Evolutionary conservation across 2,888 invertebrate genomes (phyloP).

Genomic region (Minunthozetes semirufus): DNA sequence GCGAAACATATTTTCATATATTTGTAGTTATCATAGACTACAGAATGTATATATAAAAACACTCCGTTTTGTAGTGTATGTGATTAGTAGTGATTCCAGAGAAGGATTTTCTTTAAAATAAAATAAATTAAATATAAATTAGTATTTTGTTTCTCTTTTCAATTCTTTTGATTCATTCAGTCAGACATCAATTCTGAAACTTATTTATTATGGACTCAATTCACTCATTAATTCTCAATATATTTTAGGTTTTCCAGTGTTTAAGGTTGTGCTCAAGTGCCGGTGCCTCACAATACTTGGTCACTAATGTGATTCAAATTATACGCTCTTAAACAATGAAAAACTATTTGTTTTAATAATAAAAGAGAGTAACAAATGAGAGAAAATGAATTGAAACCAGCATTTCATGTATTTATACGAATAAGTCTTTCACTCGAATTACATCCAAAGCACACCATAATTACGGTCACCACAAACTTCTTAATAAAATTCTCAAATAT

Average conservation of each 20-base stretch:
- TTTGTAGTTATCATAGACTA: too few relatives aligned
- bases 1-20: background rate
- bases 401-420: background rate
- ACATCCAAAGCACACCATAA: background rate
- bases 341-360: constrained; percentile 17
- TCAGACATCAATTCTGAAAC: constrained; percentile 3
- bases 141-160: background rate
- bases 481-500: background rate
- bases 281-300: background rate
- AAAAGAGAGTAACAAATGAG: background rate
- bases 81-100: background rate
- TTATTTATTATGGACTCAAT: background rate
- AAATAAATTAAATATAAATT: constrained; percentile 3
- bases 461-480: constrained; percentile 18
- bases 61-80: background rate
- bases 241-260: background rate
- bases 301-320: constrained; percentile 24
- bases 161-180: background rate
- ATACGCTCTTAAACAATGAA: constrained; percentile 12
- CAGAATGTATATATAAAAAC: too few relatives aligned
- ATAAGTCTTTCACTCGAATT: background rate
- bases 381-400: background rate
- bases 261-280: background rate
- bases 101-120: background rate
- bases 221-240: background rate